Evolutionary conservation across 1,140 invertebrate species (phyloP).

Genomic region (Ceratitis capitata): DNA sequence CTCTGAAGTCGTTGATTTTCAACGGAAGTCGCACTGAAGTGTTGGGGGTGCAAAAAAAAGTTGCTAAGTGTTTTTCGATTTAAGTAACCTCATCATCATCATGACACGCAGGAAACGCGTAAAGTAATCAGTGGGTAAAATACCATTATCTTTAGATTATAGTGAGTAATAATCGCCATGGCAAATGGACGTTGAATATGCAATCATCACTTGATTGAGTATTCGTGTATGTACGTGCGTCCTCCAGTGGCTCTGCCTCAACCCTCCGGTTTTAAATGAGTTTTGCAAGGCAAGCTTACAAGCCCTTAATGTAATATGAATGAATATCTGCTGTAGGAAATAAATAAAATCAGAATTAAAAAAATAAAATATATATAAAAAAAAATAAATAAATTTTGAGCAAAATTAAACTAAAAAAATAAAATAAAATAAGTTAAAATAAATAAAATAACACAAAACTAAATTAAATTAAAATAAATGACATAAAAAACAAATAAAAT

Average conservation of each 20-base stretch:
- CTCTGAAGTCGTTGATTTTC: not conserved
- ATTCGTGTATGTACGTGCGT: not conserved
- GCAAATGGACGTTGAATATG: not conserved
- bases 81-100: constrained; percentile 63
- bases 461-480: too few relatives aligned
- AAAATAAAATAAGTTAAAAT: too few relatives aligned
- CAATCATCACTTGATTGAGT: not conserved
- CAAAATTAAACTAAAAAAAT: too few relatives aligned
- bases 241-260: not conserved
- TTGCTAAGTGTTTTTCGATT: constrained; percentile 49
- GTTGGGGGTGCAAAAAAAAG: constrained; percentile 27
- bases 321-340: too few relatives aligned
- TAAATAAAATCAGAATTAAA: too few relatives aligned
- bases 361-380: too few relatives aligned
- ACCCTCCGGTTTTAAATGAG: not conserved
- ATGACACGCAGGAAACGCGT: constrained; percentile 54
- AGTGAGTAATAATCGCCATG: not conserved
- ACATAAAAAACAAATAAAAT: too few relatives aligned
- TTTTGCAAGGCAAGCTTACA: too few relatives aligned
- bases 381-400: too few relatives aligned
- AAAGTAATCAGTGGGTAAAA: not conserved
- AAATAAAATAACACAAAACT: too few relatives aligned
- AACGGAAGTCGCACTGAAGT: not conserved
- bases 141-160: not conserved
- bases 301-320: too few relatives aligned